Percentiles rank a stretch among this genome's conserved stretches.
Evolutionary conservation across 2,113 vertebrate species (phyloP).

Genomic region (Micromys minutus): DNA sequence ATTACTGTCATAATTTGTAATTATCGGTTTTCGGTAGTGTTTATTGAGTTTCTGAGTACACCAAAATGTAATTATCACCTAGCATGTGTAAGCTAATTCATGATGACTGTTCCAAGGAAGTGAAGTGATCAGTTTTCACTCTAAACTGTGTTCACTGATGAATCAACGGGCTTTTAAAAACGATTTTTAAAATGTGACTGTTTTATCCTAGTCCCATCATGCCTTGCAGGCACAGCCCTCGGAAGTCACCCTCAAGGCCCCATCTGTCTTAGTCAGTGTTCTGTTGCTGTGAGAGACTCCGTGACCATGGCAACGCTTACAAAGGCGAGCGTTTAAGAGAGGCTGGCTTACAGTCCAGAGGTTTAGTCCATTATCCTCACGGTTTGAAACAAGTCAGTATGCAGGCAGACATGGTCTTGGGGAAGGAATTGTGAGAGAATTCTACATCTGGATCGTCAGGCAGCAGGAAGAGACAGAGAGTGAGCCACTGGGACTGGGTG

Average conservation of each 20-base stretch:
- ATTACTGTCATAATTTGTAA: constrained; percentile 30
- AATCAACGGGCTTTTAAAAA: constrained; percentile 17
- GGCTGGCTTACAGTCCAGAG: background rate
- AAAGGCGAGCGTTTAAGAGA: background rate
- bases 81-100: constrained; percentile 46
- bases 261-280: background rate
- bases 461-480: background rate
- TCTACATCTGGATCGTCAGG: background rate
- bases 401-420: background rate
- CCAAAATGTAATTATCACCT: constrained; percentile 52
- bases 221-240: background rate
- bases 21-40: constrained; percentile 58
- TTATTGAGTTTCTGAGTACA: constrained; percentile 54
- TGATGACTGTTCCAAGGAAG: constrained; percentile 23
- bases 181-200: background rate
- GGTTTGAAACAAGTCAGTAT: rapidly evolving
- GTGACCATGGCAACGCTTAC: no score
- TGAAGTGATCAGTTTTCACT: background rate
- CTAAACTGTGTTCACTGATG: background rate
- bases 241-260: background rate
- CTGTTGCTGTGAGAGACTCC: background rate
- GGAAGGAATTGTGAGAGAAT: background rate
- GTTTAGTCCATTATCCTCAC: background rate
- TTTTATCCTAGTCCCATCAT: background rate
- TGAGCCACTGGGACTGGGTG: background rate